Conservation (phyloP, 2,888 invertebrate genomes). For the Orgyia antiqua region DNA sequence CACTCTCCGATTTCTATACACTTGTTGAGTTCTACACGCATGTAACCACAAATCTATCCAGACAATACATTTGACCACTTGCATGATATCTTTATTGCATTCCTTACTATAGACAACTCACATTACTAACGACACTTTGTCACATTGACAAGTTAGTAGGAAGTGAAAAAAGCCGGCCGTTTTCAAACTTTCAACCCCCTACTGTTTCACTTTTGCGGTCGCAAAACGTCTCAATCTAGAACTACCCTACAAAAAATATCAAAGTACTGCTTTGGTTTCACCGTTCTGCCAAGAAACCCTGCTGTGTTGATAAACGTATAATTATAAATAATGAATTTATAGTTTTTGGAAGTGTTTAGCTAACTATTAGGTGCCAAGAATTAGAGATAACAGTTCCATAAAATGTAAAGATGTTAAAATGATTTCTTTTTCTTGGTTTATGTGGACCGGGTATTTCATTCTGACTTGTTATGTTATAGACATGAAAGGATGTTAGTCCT, state of each 20-base stretch:
- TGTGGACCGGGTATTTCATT: too few species aligned
- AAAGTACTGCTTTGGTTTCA: conserved; percentile 33
- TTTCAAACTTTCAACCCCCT: conserved; percentile 42
- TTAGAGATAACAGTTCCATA: not conserved
- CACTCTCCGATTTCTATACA: too few species aligned
- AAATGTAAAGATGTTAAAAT: not conserved
- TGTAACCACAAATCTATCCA: conserved; percentile 13
- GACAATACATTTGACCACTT: conserved; percentile 14
- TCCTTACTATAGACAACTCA: conserved; percentile 29
- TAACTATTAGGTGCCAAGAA: conserved; percentile 12
- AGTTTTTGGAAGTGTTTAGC: conserved; percentile 8
- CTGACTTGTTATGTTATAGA: too few species aligned
- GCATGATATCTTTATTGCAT: conserved; percentile 24
- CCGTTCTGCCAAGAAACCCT: conserved; percentile 45
- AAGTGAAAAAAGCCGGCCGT: conserved; percentile 46
- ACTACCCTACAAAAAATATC: conserved; percentile 46
- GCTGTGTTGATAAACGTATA: conserved; percentile 58
- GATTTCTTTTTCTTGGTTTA: not conserved
- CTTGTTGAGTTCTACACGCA: too few species aligned
- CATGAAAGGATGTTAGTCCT: too few species aligned
- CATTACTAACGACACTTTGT: conserved; percentile 36
- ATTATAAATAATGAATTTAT: conserved; percentile 12
- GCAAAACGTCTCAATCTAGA: conserved; percentile 66
- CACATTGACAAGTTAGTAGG: conserved; percentile 57
- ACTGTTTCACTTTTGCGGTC: conserved; percentile 66